A percentile compares a stretch with the other conserved stretches of the same genome.
Evolutionary conservation across 2,888 invertebrate species (phyloP).

Genomic region (Myopa testacea): DNA sequence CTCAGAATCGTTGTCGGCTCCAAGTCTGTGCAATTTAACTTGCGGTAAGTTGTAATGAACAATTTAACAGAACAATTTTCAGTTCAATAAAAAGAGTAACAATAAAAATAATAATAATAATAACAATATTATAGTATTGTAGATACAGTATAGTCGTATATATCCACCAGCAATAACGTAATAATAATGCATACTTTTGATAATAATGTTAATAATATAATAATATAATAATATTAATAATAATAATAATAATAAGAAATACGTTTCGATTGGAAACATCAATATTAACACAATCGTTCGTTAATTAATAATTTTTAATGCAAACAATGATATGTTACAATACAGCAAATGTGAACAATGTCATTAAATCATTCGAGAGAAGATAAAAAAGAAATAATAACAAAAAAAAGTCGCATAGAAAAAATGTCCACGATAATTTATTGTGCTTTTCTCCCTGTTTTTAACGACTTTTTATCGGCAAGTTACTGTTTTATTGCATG

Average conservation of each 20-base stretch:
- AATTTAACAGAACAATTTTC: not conserved
- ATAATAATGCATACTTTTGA: no score
- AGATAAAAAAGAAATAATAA: not conserved
- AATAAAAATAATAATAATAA: not conserved
- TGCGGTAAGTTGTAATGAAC: slow-evolving; percentile 33
- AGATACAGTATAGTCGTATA: no score
- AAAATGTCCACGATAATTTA: not conserved
- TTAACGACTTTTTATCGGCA: no score
- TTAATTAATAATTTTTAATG: slow-evolving; percentile 11
- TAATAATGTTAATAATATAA: no score
- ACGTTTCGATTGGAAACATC: slow-evolving; percentile 1
- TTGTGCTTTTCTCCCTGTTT: no score
- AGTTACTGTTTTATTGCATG: no score
- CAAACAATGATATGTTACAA: no score
- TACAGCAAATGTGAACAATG: no score
- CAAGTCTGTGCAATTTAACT: slow-evolving; percentile 1
- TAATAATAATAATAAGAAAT: not conserved
- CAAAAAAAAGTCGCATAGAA: not conserved
- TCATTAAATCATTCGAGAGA: not conserved
- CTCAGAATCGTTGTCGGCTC: not conserved
- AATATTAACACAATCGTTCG: slow-evolving; percentile 23
- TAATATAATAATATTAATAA: no score
- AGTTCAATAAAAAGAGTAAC: not conserved
- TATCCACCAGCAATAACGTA: no score
- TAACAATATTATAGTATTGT: no score